Evolutionary conservation across 2,888 invertebrate genomes (phyloP).

Genomic region (Tenthredo distinguenda): DNA sequence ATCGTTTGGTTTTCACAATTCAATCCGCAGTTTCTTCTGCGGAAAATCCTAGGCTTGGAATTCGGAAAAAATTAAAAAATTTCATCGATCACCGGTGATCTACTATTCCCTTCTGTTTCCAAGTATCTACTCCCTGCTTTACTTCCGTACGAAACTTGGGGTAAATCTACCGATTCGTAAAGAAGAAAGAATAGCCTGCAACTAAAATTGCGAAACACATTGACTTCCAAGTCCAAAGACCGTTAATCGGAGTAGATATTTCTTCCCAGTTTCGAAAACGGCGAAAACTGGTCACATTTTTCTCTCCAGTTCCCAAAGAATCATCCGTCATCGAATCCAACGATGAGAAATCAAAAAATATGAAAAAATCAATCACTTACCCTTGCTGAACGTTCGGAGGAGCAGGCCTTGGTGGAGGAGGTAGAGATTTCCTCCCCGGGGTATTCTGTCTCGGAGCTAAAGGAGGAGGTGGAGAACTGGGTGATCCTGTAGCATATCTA

Average conservation of each 20-base stretch:
- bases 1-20: neutral
- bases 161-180: too few relatives aligned
- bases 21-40: neutral
- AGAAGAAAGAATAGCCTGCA: neutral
- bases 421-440: conserved; percentile 71
- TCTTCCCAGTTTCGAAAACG: neutral
- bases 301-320: neutral
- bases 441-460: conserved; percentile 73
- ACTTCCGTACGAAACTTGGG: too few relatives aligned
- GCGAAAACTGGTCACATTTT: neutral
- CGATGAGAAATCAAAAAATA: neutral
- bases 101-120: neutral
- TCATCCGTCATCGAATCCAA: neutral
- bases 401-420: conserved; percentile 75
- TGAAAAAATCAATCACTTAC: conserved; percentile 63
- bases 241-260: too few relatives aligned
- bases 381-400: conserved; percentile 70
- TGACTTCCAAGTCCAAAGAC: neutral
- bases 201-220: neutral
- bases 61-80: neutral
- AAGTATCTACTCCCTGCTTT: neutral
- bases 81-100: neutral
- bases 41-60: neutral
- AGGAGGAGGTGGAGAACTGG: conserved; percentile 68
- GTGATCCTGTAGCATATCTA: conserved; percentile 58